phyloP scores from a whole-genome alignment of 2,113 vertebrate genomes.

The Eira barbara region DNA sequence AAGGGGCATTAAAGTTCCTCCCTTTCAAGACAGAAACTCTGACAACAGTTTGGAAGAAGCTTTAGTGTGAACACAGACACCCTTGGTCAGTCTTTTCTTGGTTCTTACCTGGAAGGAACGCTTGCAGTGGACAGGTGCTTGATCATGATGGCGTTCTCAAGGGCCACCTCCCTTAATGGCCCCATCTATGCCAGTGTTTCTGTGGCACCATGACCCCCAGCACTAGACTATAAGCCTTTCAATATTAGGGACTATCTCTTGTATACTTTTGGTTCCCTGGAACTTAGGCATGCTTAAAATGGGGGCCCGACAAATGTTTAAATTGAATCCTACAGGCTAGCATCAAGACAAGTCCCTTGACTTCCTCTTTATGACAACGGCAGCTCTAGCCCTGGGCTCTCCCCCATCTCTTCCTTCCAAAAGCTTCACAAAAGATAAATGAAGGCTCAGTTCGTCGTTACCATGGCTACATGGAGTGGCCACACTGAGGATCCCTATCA shows the following conservation, averaged over 20 bases:
- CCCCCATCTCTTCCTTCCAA: not conserved
- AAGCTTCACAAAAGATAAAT: slow-evolving; percentile 77
- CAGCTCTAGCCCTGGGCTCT: not conserved
- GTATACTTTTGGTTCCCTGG: not conserved
- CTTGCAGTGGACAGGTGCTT: not conserved
- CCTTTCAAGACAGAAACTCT: not conserved
- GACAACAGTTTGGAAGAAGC: not conserved
- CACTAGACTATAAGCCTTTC: not conserved
- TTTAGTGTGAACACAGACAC: not conserved
- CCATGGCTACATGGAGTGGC: slow-evolving; percentile 85
- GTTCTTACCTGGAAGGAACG: not conserved
- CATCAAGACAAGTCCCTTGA: not conserved
- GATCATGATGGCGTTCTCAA: not conserved
- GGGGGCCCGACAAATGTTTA: not conserved
- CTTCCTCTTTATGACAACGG: not conserved
- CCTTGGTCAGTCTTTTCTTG: not conserved
- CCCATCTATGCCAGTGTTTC: not conserved
- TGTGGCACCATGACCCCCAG: not conserved
- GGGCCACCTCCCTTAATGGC: not conserved
- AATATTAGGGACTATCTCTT: not conserved
- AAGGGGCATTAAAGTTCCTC: not conserved
- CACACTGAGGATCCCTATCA: slow-evolving; percentile 81
- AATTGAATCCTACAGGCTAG: not conserved
- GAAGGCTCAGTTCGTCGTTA: slow-evolving; percentile 82
- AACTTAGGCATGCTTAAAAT: not conserved